These are phyloP conservation scores for Holocentrus rufus DNA, from an alignment of 2,797 vertebrate genomes.

Conservation along the genomic window DNA sequence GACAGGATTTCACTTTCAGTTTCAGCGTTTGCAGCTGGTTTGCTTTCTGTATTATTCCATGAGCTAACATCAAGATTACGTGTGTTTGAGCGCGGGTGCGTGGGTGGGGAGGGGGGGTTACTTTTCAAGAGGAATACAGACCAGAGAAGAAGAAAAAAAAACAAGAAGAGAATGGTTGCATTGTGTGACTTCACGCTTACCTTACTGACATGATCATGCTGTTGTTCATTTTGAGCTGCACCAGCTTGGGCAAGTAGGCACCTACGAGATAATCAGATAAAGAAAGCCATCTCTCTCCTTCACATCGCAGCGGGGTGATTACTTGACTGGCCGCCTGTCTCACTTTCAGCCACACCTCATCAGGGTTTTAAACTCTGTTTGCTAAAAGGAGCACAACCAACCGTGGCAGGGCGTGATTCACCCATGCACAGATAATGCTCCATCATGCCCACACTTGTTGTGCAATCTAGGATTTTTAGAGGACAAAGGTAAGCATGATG, in stretches of 20 bases:
- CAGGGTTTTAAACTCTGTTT: conserved; percentile 18
- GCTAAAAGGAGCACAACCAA: conserved; percentile 13
- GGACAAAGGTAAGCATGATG: conserved; percentile 36
- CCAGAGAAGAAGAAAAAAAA: conserved; percentile 32
- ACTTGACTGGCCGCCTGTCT: conserved; percentile 4
- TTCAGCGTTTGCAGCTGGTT: not conserved
- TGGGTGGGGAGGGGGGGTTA: not conserved
- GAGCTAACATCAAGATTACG: not conserved
- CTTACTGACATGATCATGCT: conserved; percentile 89
- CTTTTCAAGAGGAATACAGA: conserved; percentile 15
- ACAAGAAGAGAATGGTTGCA: not conserved
- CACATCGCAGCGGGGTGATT: conserved; percentile 29
- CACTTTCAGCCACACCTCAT: conserved; percentile 32
- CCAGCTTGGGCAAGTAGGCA: conserved; percentile 88
- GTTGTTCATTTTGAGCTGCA: conserved; percentile 91
- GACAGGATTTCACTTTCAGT: not conserved
- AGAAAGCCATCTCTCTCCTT: conserved; percentile 31
- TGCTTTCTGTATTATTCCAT: conserved; percentile 19
- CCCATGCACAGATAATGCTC: conserved; percentile 41
- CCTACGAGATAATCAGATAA: conserved; percentile 80
- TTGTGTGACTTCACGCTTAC: conserved; percentile 78
- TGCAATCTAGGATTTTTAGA: conserved; percentile 58
- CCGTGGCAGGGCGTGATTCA: conserved; percentile 44
- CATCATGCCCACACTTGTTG: conserved; percentile 45
- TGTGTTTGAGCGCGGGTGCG: not conserved